These are phyloP conservation scores for Thamnophis elegans DNA, from an alignment of 2,797 vertebrate genomes.

Conservation along the genomic window DNA sequence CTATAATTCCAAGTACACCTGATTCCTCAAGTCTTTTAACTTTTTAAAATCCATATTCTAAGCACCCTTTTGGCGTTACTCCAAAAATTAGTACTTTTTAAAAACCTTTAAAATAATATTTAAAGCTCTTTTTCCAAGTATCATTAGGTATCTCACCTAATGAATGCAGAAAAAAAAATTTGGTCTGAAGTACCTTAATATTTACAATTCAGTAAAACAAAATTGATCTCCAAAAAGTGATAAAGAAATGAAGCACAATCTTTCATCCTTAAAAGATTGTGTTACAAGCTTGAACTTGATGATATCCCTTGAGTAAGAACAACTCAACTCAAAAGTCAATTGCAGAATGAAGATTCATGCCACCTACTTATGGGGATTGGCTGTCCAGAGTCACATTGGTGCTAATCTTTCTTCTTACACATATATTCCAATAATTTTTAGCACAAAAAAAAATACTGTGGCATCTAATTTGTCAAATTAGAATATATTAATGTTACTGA, in stretches of 20 bases:
- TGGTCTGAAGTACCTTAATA: not conserved
- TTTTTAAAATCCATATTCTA: too few species aligned
- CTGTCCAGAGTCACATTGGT: not conserved
- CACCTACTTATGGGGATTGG: not conserved
- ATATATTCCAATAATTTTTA: not conserved
- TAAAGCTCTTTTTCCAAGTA: not conserved
- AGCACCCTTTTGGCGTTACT: not conserved
- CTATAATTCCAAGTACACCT: too few species aligned
- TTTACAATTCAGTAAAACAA: not conserved
- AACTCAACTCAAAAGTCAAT: not conserved
- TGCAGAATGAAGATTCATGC: not conserved
- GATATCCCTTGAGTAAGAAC: not conserved
- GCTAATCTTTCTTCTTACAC: not conserved
- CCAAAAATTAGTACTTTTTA: not conserved
- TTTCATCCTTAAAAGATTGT: not conserved
- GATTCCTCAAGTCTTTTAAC: too few species aligned
- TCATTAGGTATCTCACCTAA: not conserved
- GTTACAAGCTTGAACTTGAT: not conserved
- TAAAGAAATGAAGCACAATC: not conserved
- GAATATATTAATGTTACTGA: not conserved
- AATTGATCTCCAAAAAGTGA: not conserved
- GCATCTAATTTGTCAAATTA: not conserved
- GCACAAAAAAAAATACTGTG: not conserved
- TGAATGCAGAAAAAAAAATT: not conserved
- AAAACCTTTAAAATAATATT: not conserved